Base-by-base conservation (phyloP, 2,113 vertebrate species). In the Xenopus tropicalis region DNA sequence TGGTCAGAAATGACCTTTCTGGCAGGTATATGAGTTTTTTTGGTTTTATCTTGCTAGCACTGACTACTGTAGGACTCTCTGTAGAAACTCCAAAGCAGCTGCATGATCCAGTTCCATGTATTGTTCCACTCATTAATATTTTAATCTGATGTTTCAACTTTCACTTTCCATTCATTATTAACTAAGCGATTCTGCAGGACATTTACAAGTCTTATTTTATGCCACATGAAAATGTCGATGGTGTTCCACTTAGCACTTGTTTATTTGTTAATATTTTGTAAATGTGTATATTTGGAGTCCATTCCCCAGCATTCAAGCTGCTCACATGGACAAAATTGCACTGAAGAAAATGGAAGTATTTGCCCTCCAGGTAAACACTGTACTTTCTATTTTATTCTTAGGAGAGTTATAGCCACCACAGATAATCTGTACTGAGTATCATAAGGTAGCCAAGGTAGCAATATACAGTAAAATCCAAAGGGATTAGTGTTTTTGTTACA, bases 131-230 rank as follows among this genome's bases (percentile, higher is more conserved):
- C 56, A 66, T 74, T 6, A 66, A 74, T 74, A 67, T 61, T 74
- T 23, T 74, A 74, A 21, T 22, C 22, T 13, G 11, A 13, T 14
- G 22, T n/a, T 48, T 74, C 24, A 42, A 19, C 64, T 74, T 74
- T 61, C 72, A 67, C 42, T 67, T 4, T 19, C 23, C 20, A 58
- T 74, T 14, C 58, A 74, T 48, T 61, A 74, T 74, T 74, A 44
- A 74, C 63, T 19, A 37, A 19, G 54, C 5, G 17, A 14, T 10
- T 46, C 71, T n/a, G 52, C 42, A 29, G 54, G 48, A 10, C 11
- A 46, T 24, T n/a, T 17, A 51, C 17, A 23, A 23, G n/a, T 29
- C 19, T 59, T 48, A 29, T 25, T 59, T 43, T 16, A 37, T 16
- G 4, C 22, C 42, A 51, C 21, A 22, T 19, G 16, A 59, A 66